A percentile compares a stretch with the other conserved stretches of the same genome.
Evolutionary conservation across 2,888 invertebrate species (phyloP).

Genomic region (Asteroscopus sphinx): DNA sequence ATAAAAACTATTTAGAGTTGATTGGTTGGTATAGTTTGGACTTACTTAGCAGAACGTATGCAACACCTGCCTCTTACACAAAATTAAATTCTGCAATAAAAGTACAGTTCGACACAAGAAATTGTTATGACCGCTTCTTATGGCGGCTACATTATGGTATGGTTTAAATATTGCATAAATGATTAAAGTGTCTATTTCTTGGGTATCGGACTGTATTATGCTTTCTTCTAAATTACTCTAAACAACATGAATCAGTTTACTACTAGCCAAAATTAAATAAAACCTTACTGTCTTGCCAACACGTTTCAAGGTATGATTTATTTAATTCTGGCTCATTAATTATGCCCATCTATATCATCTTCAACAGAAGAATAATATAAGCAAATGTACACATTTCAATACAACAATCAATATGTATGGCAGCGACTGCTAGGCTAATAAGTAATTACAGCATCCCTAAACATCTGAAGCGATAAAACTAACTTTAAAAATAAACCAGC

Average conservation of each 20-base stretch:
- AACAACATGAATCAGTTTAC: conserved; percentile 49
- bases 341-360: conserved; percentile 53
- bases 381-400: conserved; percentile 62
- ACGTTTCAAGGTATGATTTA: conserved; percentile 57
- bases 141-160: too few species aligned
- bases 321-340: conserved; percentile 62
- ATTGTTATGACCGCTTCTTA: conserved; percentile 10
- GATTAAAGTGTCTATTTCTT: too few species aligned
- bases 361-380: conserved; percentile 60
- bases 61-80: conserved; percentile 46
- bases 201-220: conserved; percentile 44
- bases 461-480: conserved; percentile 73
- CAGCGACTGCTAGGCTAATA: conserved; percentile 70
- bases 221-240: conserved; percentile 47
- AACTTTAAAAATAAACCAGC: conserved; percentile 79
- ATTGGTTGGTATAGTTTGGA: conserved; percentile 36
- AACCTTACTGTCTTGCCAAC: conserved; percentile 52
- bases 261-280: conserved; percentile 62
- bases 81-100: conserved; percentile 45
- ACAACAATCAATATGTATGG: conserved; percentile 61
- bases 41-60: conserved; percentile 48
- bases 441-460: conserved; percentile 75
- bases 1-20: conserved; percentile 21
- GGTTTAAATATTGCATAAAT: too few species aligned
- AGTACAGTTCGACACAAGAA: conserved; percentile 51